A percentile compares a stretch with the other conserved stretches of the same genome.
These are phyloP conservation scores for Lota lota DNA, from an alignment of 2,113 vertebrate genomes.

Conservation along the genomic window DNA sequence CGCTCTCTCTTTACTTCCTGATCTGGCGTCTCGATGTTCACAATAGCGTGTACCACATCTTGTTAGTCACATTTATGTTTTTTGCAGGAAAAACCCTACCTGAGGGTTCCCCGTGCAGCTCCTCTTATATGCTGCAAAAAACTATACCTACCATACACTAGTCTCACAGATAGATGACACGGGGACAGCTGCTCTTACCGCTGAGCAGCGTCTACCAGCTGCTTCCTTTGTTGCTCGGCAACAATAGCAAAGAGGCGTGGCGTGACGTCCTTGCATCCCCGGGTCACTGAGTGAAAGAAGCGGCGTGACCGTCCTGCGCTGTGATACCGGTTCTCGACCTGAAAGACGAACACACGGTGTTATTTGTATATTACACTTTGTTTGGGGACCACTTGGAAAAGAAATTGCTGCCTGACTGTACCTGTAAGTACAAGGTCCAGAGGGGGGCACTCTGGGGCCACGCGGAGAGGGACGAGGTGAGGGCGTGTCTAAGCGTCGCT, in stretches of 20 bases:
- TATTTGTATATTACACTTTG: background rate
- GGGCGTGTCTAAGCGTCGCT: slow-evolving; percentile 75
- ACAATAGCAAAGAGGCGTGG: slow-evolving; percentile 88
- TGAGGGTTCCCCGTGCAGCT: no score
- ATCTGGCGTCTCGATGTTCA: no score
- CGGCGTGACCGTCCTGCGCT: slow-evolving; percentile 81
- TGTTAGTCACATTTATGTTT: no score
- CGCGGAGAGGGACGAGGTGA: slow-evolving; percentile 74
- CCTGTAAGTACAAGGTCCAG: slow-evolving; percentile 84
- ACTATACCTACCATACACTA: no score
- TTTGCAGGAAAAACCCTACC: no score
- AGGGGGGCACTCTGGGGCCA: slow-evolving; percentile 79
- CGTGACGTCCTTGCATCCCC: slow-evolving; percentile 69
- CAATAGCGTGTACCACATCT: no score
- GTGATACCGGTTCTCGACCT: slow-evolving; percentile 83
- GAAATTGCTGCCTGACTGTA: background rate
- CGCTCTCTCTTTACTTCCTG: no score
- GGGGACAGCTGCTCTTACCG: slow-evolving; percentile 70
- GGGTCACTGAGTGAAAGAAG: slow-evolving; percentile 81
- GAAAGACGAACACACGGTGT: slow-evolving; percentile 17
- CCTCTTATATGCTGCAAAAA: no score
- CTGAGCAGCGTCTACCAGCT: slow-evolving; percentile 80
- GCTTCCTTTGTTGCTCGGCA: slow-evolving; percentile 87
- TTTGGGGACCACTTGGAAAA: background rate
- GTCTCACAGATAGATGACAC: no score